Percentiles rank a stretch among this genome's conserved stretches.
Conservation (phyloP, 2,113 vertebrate genomes). For the Piliocolobus tephrosceles region DNA sequence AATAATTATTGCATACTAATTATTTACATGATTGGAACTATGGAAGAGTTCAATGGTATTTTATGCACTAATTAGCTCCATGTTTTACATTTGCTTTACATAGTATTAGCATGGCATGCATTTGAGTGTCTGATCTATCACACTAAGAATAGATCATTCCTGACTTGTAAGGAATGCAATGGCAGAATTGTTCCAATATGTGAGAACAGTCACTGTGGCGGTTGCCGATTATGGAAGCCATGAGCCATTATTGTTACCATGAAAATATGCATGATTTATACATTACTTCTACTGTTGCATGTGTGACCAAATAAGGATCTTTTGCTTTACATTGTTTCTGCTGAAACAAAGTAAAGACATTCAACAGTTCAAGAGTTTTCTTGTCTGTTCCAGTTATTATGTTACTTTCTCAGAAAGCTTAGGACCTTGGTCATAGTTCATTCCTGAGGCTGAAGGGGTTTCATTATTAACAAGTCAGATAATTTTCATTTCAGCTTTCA, state of each 20-base stretch:
- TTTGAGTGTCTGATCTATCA: slow-evolving; percentile 15
- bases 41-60: background rate
- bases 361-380: background rate
- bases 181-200: background rate
- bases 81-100: background rate
- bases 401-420: background rate
- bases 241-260: background rate
- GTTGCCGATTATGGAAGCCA: background rate
- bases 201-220: background rate
- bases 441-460: background rate
- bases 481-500: background rate
- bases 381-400: background rate
- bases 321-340: background rate
- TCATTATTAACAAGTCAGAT: background rate
- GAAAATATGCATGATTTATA: background rate
- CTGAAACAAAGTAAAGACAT: background rate
- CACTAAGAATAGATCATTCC: background rate
- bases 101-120: background rate
- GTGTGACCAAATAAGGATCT: background rate
- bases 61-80: background rate
- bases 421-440: background rate
- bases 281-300: background rate
- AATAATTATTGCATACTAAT: background rate
- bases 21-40: background rate
- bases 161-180: background rate